Conservation (phyloP, 1,140 invertebrate species). For the Theocolax elegans region DNA sequence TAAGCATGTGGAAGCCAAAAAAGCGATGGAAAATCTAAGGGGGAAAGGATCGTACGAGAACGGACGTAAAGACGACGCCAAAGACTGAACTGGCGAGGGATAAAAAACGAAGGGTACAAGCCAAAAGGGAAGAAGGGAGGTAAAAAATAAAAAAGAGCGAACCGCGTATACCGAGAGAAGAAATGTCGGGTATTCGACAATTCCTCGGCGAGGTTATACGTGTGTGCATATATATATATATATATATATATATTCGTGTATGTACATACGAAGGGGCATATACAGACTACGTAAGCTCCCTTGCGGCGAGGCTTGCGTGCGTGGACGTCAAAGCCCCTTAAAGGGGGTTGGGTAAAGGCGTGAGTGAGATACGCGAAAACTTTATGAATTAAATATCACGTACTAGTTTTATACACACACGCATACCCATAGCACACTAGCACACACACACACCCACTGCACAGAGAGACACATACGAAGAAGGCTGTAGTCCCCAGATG, state of each 20-base stretch:
- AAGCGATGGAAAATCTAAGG: constrained; percentile 22
- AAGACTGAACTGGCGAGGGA: constrained; percentile 18
- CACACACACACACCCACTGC: no score
- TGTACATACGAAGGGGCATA: no score
- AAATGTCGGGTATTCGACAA: no score
- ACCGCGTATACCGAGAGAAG: not conserved
- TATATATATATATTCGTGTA: no score
- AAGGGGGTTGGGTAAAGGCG: not conserved
- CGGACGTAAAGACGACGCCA: constrained; percentile 42
- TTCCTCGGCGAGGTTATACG: no score
- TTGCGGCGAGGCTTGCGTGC: not conserved
- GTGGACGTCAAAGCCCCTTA: not conserved
- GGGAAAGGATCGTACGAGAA: constrained; percentile 30
- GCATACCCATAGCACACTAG: no score
- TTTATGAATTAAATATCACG: constrained; percentile 20
- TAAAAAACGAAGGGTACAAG: constrained; percentile 44
- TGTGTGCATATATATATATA: no score
- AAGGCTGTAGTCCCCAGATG: constrained; percentile 27
- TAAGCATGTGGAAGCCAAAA: constrained; percentile 47
- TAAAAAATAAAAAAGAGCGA: constrained; percentile 15
- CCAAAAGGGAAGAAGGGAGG: constrained; percentile 23
- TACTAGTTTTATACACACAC: not conserved
- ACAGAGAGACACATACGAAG: no score
- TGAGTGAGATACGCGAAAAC: not conserved
- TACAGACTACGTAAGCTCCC: constrained; percentile 13